These are phyloP conservation scores for Anarhynchus alexandrinus DNA, from an alignment of 2,113 vertebrate genomes.

Conservation along the genomic window DNA sequence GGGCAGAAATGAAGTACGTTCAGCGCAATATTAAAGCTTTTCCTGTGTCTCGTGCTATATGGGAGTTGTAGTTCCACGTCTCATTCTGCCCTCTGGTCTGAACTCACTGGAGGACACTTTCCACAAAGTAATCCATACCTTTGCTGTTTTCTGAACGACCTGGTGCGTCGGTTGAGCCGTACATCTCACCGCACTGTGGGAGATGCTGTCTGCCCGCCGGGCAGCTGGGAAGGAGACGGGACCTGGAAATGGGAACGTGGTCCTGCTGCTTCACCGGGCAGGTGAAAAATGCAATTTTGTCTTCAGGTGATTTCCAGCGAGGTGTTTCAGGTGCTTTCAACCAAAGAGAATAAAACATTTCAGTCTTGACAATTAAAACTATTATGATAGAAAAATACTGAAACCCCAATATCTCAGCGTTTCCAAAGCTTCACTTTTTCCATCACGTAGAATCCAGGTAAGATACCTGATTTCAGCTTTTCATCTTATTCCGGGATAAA, in stretches of 20 bases:
- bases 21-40: no score
- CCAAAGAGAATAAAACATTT: background rate
- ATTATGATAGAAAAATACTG: background rate
- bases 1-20: no score
- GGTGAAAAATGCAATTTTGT: background rate
- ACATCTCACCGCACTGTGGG: rapidly evolving
- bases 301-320: background rate
- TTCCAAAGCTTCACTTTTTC: background rate
- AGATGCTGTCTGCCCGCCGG: background rate
- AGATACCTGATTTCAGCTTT: background rate
- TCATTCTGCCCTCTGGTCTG: no score
- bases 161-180: background rate
- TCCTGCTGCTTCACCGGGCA: background rate
- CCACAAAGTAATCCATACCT: background rate
- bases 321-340: background rate
- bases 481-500: background rate
- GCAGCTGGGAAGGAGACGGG: background rate
- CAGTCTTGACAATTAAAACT: background rate
- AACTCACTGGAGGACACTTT: background rate
- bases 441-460: background rate
- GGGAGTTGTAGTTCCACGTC: no score
- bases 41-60: no score
- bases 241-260: background rate
- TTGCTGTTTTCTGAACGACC: background rate
- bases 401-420: background rate